Percentiles rank a stretch among this genome's conserved stretches.
Evolutionary conservation across 2,888 invertebrate species (phyloP).

Genomic region (Ceratothoa steindachneri): DNA sequence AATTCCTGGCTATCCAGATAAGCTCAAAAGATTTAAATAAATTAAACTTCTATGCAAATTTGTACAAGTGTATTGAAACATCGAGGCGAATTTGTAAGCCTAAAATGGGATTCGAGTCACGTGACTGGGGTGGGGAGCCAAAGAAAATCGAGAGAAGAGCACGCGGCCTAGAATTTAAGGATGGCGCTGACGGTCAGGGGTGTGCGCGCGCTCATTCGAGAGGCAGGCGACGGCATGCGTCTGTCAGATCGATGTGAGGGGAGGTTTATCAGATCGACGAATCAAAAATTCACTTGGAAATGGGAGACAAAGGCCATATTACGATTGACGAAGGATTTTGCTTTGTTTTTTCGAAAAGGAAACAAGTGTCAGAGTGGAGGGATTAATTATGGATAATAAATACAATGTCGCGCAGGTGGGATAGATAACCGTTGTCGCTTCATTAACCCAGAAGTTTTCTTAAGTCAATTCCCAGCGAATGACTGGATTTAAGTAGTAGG

Average conservation of each 20-base stretch:
- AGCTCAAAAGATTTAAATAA: too few species aligned
- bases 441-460: too few species aligned
- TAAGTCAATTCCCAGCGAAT: too few species aligned
- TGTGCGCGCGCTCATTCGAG: background rate
- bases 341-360: too few species aligned
- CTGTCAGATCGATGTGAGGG: background rate
- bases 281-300: background rate
- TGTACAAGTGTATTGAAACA: background rate
- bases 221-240: background rate
- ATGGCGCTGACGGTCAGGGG: background rate
- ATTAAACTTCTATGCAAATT: background rate
- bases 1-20: too few species aligned
- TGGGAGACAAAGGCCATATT: background rate
- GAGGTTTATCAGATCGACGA: background rate
- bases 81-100: background rate
- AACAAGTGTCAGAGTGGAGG: background rate
- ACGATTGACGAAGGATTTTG: background rate
- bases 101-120: background rate
- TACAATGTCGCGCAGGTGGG: too few species aligned
- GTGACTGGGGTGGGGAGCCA: background rate
- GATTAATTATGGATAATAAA: too few species aligned
- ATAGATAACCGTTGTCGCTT: too few species aligned
- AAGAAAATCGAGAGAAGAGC: background rate
- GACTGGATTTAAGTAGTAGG: too few species aligned
- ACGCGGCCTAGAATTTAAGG: background rate